These are phyloP conservation scores for Catostylus mosaicus DNA, from an alignment of 30 jellyfish, hydroid and myxozoan species.

Conservation along the genomic window DNA sequence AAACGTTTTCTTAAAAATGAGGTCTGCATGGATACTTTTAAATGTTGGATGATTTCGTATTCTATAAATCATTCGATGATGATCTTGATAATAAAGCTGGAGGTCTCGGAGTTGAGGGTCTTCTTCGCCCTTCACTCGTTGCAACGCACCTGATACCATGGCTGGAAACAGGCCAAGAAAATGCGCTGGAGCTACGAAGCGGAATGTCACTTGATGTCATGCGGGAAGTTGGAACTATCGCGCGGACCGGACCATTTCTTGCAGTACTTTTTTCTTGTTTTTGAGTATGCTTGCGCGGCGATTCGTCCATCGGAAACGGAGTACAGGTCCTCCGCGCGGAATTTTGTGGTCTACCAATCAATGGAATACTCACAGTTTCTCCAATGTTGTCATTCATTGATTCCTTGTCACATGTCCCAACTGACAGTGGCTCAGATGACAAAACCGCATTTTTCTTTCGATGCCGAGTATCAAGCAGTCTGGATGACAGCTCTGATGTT, in stretches of 20 bases:
- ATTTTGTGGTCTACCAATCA: background rate
- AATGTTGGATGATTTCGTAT: background rate
- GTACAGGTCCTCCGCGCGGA: background rate
- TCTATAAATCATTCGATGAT: conserved; percentile 7
- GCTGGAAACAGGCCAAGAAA: conserved; percentile 55
- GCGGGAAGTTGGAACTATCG: background rate
- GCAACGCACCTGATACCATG: background rate
- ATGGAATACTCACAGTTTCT: background rate
- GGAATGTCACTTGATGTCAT: background rate
- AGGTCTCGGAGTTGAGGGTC: conserved; percentile 34
- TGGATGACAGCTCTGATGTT: background rate
- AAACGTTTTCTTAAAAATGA: too few relatives aligned
- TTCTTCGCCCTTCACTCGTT: background rate
- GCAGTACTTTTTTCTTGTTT: background rate
- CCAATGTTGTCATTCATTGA: background rate
- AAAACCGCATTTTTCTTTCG: background rate
- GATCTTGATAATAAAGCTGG: conserved; percentile 9
- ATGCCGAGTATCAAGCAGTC: conserved; percentile 1
- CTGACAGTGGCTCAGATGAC: background rate
- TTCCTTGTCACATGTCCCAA: background rate
- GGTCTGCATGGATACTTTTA: too few relatives aligned
- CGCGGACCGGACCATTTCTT: background rate
- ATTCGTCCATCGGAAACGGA: background rate
- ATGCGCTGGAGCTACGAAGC: conserved; percentile 13
- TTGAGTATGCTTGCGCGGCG: background rate